These are phyloP conservation scores for Cryptoblepharus egeriae DNA, from an alignment of 2,797 vertebrate species.

Conservation along the genomic window DNA sequence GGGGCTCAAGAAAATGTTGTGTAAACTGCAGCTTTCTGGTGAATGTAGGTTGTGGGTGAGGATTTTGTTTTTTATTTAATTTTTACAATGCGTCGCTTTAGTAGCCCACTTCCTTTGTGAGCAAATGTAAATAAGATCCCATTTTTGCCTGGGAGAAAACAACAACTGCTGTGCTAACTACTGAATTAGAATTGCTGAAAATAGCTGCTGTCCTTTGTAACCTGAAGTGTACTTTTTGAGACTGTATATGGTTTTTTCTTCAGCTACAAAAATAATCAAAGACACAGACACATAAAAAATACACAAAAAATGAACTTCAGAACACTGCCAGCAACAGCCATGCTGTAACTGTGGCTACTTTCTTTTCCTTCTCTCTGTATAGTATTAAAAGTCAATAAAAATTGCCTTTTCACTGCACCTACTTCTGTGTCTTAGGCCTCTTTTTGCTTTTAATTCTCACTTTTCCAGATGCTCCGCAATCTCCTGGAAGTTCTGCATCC, in stretches of 20 bases:
- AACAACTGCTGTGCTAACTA: constrained; percentile 77
- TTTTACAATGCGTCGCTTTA: constrained; percentile 59
- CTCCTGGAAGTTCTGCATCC: not conserved
- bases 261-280: constrained; percentile 65
- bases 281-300: constrained; percentile 64
- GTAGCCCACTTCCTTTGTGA: constrained; percentile 75
- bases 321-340: constrained; percentile 83
- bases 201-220: constrained; percentile 86
- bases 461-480: constrained; percentile 41
- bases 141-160: constrained; percentile 65
- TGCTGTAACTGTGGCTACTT: constrained; percentile 85
- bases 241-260: constrained; percentile 78
- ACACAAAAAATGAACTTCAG: constrained; percentile 66
- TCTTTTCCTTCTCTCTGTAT: constrained; percentile 81
- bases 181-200: constrained; percentile 80
- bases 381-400: constrained; percentile 88
- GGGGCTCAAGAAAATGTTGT: constrained; percentile 84
- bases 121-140: constrained; percentile 80
- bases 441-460: constrained; percentile 72
- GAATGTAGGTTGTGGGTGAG: constrained; percentile 77
- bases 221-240: constrained; percentile 84
- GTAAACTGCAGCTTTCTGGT: constrained; percentile 80
- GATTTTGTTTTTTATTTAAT: constrained; percentile 66
- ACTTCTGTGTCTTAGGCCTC: constrained; percentile 78
- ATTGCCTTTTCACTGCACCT: constrained; percentile 85